A percentile compares a stretch with the other conserved stretches of the same genome.
Conservation (phyloP, 2,797 vertebrate species). For the Erpetoichthys calabaricus region DNA sequence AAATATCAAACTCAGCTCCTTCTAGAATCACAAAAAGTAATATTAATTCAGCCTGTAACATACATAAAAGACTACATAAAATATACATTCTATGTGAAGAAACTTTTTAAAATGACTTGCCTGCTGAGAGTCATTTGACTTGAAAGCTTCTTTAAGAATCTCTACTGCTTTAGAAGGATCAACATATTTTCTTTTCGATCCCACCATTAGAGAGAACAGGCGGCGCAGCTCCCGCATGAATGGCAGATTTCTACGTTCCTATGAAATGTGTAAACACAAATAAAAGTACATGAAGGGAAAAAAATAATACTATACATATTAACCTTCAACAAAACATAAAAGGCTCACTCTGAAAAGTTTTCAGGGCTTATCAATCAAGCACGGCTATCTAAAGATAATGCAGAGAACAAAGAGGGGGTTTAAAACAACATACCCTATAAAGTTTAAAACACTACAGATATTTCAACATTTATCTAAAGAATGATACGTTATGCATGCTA, state of each 20-base stretch:
- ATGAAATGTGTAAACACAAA: slow-evolving; percentile 7
- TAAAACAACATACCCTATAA: no score
- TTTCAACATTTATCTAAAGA: no score
- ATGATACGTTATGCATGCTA: no score
- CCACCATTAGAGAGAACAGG: slow-evolving; percentile 90
- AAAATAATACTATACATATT: neutral
- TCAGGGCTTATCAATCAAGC: no score
- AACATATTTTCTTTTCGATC: slow-evolving; percentile 91
- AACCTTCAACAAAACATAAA: neutral
- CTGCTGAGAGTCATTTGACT: slow-evolving; percentile 94
- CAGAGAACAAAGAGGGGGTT: no score
- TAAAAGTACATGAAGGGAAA: neutral
- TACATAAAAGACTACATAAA: neutral
- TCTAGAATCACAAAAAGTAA: neutral
- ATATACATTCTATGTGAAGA: neutral
- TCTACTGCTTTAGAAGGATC: slow-evolving; percentile 92
- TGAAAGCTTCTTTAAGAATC: slow-evolving; percentile 96
- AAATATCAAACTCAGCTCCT: no score
- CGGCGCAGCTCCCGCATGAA: slow-evolving; percentile 92
- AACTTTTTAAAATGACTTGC: slow-evolving; percentile 36
- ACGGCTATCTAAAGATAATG: no score
- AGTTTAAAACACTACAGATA: no score
- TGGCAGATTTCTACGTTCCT: slow-evolving; percentile 93
- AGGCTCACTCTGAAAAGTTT: no score
- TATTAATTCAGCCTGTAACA: neutral